Evolutionary conservation across 2,113 vertebrate genomes (phyloP).

Genomic region (Bubo bubo): DNA sequence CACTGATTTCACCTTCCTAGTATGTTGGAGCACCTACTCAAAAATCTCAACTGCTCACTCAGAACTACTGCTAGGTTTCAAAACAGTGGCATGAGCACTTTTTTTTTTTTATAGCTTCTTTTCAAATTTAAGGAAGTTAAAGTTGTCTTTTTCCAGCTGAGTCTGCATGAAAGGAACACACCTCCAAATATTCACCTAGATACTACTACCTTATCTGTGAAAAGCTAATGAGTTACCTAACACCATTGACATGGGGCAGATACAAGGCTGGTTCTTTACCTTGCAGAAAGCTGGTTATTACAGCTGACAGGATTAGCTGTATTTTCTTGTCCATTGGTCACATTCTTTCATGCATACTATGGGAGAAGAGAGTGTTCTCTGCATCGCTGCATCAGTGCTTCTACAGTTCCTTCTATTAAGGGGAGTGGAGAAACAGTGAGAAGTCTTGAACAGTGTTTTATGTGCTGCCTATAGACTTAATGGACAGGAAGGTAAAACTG

Average conservation of each 20-base stretch:
- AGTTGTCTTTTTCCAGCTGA: neutral
- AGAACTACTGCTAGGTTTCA: neutral
- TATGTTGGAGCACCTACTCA: neutral
- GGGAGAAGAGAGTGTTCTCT: slow-evolving; percentile 61
- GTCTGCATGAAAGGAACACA: neutral
- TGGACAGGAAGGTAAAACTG: neutral
- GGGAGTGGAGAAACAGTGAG: slow-evolving; percentile 63
- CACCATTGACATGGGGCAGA: slow-evolving; percentile 17
- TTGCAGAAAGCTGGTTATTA: slow-evolving; percentile 64
- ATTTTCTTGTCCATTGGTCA: slow-evolving; percentile 63
- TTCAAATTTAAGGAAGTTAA: neutral
- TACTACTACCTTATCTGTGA: neutral
- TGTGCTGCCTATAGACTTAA: neutral
- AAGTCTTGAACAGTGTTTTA: slow-evolving; percentile 19
- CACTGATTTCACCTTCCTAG: neutral
- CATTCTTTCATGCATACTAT: slow-evolving; percentile 67
- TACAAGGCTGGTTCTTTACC: slow-evolving; percentile 65
- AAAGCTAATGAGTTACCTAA: neutral
- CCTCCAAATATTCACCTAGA: neutral
- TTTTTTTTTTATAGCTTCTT: neutral
- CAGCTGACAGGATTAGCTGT: slow-evolving; percentile 46
- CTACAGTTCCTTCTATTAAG: slow-evolving; percentile 67
- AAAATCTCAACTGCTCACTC: neutral
- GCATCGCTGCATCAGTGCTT: slow-evolving; percentile 64
- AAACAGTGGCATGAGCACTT: neutral